Evolutionary conservation across 2,113 vertebrate species (phyloP).

Genomic region (Nanger granti): DNA sequence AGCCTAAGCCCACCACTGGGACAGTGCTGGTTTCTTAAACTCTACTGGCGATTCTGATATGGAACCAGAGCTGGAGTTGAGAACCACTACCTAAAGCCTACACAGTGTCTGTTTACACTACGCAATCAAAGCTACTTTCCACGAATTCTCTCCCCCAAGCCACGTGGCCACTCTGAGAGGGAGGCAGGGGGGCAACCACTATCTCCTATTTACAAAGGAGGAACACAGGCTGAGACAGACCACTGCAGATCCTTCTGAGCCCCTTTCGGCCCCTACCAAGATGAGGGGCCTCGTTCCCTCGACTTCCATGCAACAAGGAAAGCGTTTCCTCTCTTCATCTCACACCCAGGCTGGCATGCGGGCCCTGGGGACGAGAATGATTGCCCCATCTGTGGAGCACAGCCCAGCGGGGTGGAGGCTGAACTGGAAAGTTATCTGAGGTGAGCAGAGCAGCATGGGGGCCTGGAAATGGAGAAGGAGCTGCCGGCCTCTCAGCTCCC

Average conservation of each 20-base stretch:
- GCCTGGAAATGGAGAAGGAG: neutral
- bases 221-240: neutral
- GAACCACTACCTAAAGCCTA: neutral
- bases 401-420: neutral
- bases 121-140: rapidly evolving
- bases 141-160: neutral
- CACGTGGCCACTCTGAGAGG: neutral
- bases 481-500: neutral
- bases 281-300: neutral
- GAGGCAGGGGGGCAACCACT: neutral
- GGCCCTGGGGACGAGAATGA: neutral
- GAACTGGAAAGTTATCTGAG: neutral
- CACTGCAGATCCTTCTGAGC: neutral
- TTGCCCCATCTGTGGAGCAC: too few species aligned
- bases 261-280: neutral
- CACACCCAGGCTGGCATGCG: neutral
- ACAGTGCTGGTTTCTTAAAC: neutral
- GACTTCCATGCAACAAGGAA: neutral
- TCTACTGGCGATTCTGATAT: neutral
- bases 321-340: neutral
- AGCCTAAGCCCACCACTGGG: neutral
- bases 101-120: neutral
- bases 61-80: neutral
- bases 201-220: neutral
- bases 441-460: neutral